Evolutionary conservation across 2,797 vertebrate genomes (phyloP).

Genomic region (Sternotherus odoratus): DNA sequence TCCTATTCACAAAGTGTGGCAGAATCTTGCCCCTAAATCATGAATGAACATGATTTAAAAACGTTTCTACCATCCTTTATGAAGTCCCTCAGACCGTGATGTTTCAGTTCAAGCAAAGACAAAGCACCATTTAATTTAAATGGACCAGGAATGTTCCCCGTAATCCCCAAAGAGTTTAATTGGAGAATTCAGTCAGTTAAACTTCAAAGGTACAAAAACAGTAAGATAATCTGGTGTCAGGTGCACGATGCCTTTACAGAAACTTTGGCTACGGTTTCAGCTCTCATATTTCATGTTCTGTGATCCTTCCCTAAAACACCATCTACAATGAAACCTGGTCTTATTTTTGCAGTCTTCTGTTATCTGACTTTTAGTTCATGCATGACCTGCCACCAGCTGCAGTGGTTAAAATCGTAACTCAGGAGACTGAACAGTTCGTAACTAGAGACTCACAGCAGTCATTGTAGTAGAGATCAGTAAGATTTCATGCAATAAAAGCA

Average conservation of each 20-base stretch:
- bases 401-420: conserved; percentile 23
- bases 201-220: conserved; percentile 61
- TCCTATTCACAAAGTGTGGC: background rate
- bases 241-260: conserved; percentile 2
- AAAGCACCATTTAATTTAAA: conserved; percentile 18
- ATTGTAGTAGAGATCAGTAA: background rate
- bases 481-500: background rate
- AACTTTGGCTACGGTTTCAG: conserved; percentile 14
- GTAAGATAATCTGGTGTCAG: conserved; percentile 9
- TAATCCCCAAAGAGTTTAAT: conserved; percentile 38
- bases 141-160: background rate
- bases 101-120: background rate
- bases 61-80: background rate
- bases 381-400: conserved; percentile 34
- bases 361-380: background rate
- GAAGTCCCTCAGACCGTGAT: background rate
- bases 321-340: background rate
- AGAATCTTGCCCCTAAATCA: background rate
- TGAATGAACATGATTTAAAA: rapidly evolving
- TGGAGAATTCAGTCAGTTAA: conserved; percentile 28
- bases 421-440: background rate
- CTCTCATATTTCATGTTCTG: background rate
- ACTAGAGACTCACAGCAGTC: background rate
- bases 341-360: conserved; percentile 20
- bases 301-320: conserved; percentile 18